A percentile compares a stretch with the other conserved stretches of the same genome.
These are phyloP conservation scores for Philopotamus ludificatus DNA, from an alignment of 1,140 invertebrate genomes.

Conservation along the genomic window DNA sequence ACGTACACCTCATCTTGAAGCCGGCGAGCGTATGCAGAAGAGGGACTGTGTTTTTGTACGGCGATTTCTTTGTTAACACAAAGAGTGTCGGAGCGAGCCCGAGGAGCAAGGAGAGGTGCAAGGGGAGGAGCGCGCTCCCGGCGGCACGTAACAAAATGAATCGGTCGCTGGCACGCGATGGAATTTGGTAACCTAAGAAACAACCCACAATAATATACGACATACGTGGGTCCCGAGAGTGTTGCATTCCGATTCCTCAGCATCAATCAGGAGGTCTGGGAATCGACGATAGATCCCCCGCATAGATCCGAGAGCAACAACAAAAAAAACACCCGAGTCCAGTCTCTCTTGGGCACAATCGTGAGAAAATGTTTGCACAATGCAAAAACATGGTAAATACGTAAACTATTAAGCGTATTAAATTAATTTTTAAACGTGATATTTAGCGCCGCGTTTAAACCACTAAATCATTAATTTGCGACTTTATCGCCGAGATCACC, in stretches of 20 bases:
- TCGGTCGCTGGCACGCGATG: slow-evolving; percentile 19
- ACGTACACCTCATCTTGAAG: neutral
- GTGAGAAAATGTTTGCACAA: slow-evolving; percentile 17
- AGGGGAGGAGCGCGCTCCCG: slow-evolving; percentile 7
- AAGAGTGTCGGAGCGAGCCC: slow-evolving; percentile 1
- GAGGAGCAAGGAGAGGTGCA: slow-evolving; percentile 1
- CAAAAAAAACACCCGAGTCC: no score
- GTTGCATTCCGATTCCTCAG: no score
- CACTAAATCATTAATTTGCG: slow-evolving; percentile 14
- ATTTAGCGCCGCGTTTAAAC: slow-evolving; percentile 1
- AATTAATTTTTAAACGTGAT: slow-evolving; percentile 20
- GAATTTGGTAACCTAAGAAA: slow-evolving; percentile 13
- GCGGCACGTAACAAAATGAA: slow-evolving; percentile 27
- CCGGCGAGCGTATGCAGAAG: neutral
- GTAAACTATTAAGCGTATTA: slow-evolving; percentile 12
- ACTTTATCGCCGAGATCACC: slow-evolving; percentile 14
- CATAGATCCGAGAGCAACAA: no score
- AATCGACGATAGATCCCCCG: no score
- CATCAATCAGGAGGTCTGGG: no score
- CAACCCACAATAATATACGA: no score
- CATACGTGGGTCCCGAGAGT: no score
- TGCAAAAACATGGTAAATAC: no score
- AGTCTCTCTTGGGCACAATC: no score
- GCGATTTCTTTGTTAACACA: slow-evolving; percentile 12
- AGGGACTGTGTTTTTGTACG: neutral